Evolutionary conservation across 2,888 invertebrate species (phyloP), one percentile per base, ranked within the genome.

Genomic region (Belgica antarctica): DNA sequence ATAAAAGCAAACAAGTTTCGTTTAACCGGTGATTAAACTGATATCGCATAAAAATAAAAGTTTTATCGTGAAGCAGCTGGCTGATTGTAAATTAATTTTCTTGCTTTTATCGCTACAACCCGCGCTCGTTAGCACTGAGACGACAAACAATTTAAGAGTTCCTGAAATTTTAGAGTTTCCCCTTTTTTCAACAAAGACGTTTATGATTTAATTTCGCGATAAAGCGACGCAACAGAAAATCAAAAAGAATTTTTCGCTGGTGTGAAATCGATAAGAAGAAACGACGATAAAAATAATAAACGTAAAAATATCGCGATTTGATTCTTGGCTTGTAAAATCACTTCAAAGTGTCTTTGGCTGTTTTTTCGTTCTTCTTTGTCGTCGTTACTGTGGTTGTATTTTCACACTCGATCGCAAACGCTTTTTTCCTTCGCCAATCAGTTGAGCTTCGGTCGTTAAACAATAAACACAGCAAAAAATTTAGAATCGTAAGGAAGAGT

Each of bases 361-460:
- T n/a, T n/a, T n/a, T n/a, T n/a, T 59, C 12, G 59, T 27, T 52
- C 22, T 8, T 7, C 41, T 52, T 52, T 5, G 52, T 17, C 8
- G 46, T 52, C 19, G 59, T 52, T 41, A n/a, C 22, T 12, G 27
- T 59, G 25, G 3, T 5, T 59, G 3, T 7, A 12, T n/a, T 52
- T 52, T n/a, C 52, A 17, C 52, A 52, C 59, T 59, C 27, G 59
- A 59, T 59, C 59, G 19, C 27, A 27, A 59, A 24, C 59, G 15
- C 12, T 59, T 59, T 59, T 27, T 19, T 59, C 27, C 2, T 59
- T n/a, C n/a, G 59, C 59, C 27, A 24, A 59, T 59, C 59, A 59
- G 25, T 59, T 59, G 25, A 59, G 27, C 27, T 59, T 59, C 59
- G 59, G 19, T 27, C 25, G 27, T 59, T 19, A 46, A 46, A 46